Percentiles rank a stretch among this genome's conserved stretches.
phyloP scores from a whole-genome alignment of 2,888 invertebrate species.

The Erannis defoliaria region DNA sequence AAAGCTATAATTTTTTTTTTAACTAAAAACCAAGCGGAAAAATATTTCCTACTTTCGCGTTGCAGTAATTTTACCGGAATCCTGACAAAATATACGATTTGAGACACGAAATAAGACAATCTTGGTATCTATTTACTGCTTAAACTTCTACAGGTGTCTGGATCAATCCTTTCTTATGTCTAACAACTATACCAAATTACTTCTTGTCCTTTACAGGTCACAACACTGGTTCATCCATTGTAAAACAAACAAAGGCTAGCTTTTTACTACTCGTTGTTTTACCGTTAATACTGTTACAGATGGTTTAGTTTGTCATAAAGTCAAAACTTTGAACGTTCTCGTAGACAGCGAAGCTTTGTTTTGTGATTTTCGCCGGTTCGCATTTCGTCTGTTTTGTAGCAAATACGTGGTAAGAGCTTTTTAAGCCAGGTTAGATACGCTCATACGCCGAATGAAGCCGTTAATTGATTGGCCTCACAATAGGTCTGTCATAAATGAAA shows the following conservation, averaged over 20 bases:
- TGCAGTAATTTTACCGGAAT: too few relatives aligned
- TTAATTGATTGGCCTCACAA: conserved; percentile 31
- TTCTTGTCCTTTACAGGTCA: conserved; percentile 25
- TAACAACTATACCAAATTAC: background rate
- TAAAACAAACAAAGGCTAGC: conserved; percentile 17
- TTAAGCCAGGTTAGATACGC: conserved; percentile 54
- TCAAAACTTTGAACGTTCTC: conserved; percentile 16
- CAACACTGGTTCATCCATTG: conserved; percentile 15
- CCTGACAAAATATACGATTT: too few relatives aligned
- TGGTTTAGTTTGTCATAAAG: conserved; percentile 22
- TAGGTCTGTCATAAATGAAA: background rate
- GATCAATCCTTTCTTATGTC: too few relatives aligned
- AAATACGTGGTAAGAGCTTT: conserved; percentile 52
- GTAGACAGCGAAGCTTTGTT: conserved; percentile 40
- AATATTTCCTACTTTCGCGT: too few relatives aligned
- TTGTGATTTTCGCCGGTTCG: conserved; percentile 52
- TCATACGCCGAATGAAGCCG: conserved; percentile 48
- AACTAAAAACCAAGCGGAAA: too few relatives aligned
- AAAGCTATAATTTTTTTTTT: too few relatives aligned
- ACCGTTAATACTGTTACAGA: conserved; percentile 19
- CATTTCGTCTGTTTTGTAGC: conserved; percentile 51
- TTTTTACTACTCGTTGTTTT: conserved; percentile 25
- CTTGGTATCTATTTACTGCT: too few relatives aligned
- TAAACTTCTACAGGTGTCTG: too few relatives aligned
- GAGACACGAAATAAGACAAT: too few relatives aligned